A percentile compares a stretch with the other conserved stretches of the same genome.
phyloP scores from a whole-genome alignment of 2,113 vertebrate species.

The Mirounga angustirostris region DNA sequence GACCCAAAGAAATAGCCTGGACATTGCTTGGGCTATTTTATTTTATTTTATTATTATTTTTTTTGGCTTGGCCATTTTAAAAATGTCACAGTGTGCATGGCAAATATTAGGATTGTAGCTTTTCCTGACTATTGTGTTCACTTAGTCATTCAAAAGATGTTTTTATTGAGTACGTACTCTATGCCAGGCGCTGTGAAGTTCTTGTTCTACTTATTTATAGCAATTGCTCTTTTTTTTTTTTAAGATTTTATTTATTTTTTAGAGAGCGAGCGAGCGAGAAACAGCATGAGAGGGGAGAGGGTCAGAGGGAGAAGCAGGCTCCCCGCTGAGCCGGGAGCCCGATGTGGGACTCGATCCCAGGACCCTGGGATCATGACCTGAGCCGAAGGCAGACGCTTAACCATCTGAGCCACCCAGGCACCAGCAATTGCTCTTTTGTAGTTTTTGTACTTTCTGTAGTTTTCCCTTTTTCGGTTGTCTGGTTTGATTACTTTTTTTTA shows the following conservation, averaged over 20 bases:
- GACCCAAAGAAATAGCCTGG: not conserved
- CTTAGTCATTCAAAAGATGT: not conserved
- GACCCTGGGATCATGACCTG: no score
- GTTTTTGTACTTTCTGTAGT: not conserved
- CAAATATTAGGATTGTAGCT: conserved; percentile 22
- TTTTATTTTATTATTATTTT: conserved; percentile 5
- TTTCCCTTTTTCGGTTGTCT: not conserved
- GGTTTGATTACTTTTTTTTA: not conserved
- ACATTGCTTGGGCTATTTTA: conserved; percentile 2
- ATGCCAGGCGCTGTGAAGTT: not conserved
- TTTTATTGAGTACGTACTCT: conserved; percentile 28
- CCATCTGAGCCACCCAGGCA: no score
- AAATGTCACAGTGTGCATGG: not conserved
- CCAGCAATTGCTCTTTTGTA: not conserved
- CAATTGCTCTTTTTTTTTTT: not conserved
- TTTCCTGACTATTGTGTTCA: conserved; percentile 7
- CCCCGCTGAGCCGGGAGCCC: no score
- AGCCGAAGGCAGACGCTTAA: no score
- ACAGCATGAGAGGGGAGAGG: no score
- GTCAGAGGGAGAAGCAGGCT: no score
- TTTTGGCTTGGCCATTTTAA: conserved; percentile 20
- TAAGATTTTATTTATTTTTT: no score
- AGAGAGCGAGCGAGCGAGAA: no score
- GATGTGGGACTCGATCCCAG: no score
- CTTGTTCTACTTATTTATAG: conserved; percentile 35